These are phyloP conservation scores for Diarsia dahlii DNA, from an alignment of 2,888 invertebrate species.

Conservation along the genomic window DNA sequence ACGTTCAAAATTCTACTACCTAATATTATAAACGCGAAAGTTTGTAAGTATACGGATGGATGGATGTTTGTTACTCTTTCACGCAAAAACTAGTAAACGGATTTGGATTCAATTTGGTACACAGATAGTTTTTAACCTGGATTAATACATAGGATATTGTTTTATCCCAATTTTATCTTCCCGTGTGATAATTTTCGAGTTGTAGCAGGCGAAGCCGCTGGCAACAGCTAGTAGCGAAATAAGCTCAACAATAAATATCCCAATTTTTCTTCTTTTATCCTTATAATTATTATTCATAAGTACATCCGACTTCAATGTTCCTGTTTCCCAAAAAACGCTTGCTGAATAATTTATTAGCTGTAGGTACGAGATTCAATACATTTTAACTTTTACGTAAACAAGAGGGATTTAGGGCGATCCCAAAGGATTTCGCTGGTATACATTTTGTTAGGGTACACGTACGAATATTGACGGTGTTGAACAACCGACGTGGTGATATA, in stretches of 20 bases:
- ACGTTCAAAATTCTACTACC: no score
- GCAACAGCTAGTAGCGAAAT: no score
- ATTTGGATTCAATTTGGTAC: no score
- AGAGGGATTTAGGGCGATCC: constrained; percentile 51
- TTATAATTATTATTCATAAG: constrained; percentile 36
- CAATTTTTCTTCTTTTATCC: constrained; percentile 11
- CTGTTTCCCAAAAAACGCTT: constrained; percentile 36
- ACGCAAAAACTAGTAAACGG: no score
- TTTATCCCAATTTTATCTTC: no score
- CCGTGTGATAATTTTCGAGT: no score
- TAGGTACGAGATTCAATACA: constrained; percentile 52
- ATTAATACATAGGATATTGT: no score
- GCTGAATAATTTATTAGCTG: constrained; percentile 54
- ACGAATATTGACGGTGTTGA: background rate
- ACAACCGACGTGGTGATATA: background rate
- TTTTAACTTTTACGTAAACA: constrained; percentile 63
- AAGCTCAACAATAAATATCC: background rate
- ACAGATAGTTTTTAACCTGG: no score
- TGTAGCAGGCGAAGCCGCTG: no score
- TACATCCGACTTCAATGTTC: constrained; percentile 26
- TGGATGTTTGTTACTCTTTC: no score
- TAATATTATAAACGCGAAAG: no score
- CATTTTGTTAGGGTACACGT: constrained; percentile 16
- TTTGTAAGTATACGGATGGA: no score
- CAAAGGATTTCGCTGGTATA: constrained; percentile 39